Base-by-base conservation (phyloP, 1,140 invertebrate genomes). In the Lerema accius region DNA sequence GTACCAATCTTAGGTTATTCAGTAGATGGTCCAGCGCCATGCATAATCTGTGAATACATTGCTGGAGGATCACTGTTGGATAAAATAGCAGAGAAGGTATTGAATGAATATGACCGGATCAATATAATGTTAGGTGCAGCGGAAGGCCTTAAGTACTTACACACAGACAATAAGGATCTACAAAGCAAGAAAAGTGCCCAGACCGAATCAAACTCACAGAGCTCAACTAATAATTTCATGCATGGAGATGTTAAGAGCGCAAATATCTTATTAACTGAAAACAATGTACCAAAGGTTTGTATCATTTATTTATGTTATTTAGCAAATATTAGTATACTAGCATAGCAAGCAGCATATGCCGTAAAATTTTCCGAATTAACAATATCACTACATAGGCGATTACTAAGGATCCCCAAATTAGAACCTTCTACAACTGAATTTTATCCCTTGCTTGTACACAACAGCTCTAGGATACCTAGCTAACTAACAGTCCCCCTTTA, bases 231-330 rank as follows among this genome's bases (percentile, higher is more conserved):
- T 26, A 77, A 82, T 62, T 85, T 95, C 13, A 93, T 96, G 64
- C 95, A 96, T 80, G 90, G 95, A 61, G 95, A 96, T 88, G 93
- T 96, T 11, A 96, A 96, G 88, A 94, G 93, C 84, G 94, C 95
- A 0, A 96, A 96, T 86, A 94, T 96, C 80, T 82, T 96, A 17
- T 76, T 96, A 7, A 94, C 94, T 76, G 84, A 84, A 45, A 81
- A 93, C 50, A 92, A 92, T 71, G 85, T 91, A 15, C 93, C 95
- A 0, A 96, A 95, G 91, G 94, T 94, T n/a, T n/a, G n/a, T n/a
- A n/a, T n/a, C n/a, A n/a, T n/a, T n/a, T n/a, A n/a, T n/a, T n/a
- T n/a, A n/a, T n/a, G n/a, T n/a, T n/a, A n/a, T n/a, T n/a, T n/a
- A n/a, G n/a, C n/a, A n/a, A n/a, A n/a, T n/a, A n/a, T n/a, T n/a